Evolutionary conservation across 1,140 invertebrate genomes (phyloP).

Genomic region (Aethina tumida): DNA sequence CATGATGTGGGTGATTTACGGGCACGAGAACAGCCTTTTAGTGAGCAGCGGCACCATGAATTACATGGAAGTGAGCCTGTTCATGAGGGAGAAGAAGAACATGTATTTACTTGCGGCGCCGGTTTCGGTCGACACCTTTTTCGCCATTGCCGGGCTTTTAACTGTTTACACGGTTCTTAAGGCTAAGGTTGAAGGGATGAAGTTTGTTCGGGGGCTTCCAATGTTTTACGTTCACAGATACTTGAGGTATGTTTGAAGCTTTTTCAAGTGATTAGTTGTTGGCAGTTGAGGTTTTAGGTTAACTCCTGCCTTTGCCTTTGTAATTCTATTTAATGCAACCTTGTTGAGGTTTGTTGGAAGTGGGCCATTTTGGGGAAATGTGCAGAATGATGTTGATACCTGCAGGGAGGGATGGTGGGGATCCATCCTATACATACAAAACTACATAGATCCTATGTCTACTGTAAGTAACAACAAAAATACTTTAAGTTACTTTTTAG

Average conservation of each 20-base stretch:
- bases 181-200: slow-evolving; percentile 27
- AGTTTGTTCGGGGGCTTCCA: slow-evolving; percentile 8
- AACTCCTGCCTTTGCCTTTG: slow-evolving; percentile 47
- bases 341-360: slow-evolving; percentile 42
- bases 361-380: slow-evolving; percentile 40
- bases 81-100: slow-evolving; percentile 12
- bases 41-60: not conserved
- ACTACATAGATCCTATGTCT: slow-evolving; percentile 34
- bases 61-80: not conserved
- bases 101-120: slow-evolving; percentile 34
- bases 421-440: slow-evolving; percentile 40
- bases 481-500: no score
- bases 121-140: slow-evolving; percentile 46
- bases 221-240: slow-evolving; percentile 21
- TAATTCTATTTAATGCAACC: slow-evolving; percentile 44
- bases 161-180: slow-evolving; percentile 43
- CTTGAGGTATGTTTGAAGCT: slow-evolving; percentile 14
- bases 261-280: no score
- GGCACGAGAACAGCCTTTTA: slow-evolving; percentile 37
- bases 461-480: no score
- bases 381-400: slow-evolving; percentile 21
- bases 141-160: slow-evolving; percentile 46
- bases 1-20: slow-evolving; percentile 55
- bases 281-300: no score
- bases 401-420: slow-evolving; percentile 44